A percentile compares a stretch with the other conserved stretches of the same genome.
Evolutionary conservation across 1,140 invertebrate genomes (phyloP).

Genomic region (Helicoverpa armigera): DNA sequence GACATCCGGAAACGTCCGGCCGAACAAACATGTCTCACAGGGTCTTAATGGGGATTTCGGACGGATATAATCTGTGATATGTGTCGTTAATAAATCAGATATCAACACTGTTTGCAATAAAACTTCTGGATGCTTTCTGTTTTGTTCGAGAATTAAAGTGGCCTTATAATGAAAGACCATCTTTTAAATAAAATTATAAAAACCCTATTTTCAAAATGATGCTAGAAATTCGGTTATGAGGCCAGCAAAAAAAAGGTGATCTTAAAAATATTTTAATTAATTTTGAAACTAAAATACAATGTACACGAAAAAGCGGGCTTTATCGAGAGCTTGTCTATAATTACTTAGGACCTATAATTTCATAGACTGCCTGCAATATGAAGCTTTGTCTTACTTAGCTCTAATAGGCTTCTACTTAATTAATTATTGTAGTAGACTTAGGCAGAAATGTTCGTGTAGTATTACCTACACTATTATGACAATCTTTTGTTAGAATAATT

Average conservation of each 20-base stretch:
- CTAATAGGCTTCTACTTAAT: constrained; percentile 15
- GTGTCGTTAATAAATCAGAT: constrained; percentile 10
- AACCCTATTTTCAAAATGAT: too few relatives aligned
- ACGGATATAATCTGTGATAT: background rate
- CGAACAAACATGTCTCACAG: constrained; percentile 34
- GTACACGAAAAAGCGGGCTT: background rate
- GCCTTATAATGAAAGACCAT: background rate
- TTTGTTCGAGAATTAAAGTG: background rate
- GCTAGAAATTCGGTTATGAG: too few relatives aligned
- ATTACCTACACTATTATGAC: background rate
- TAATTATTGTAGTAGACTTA: constrained; percentile 11
- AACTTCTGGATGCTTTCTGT: background rate
- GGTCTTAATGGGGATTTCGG: background rate
- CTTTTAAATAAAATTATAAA: too few relatives aligned
- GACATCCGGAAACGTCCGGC: background rate
- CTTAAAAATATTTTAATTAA: too few relatives aligned
- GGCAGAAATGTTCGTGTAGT: constrained; percentile 1
- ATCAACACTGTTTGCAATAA: background rate
- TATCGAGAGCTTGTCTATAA: background rate
- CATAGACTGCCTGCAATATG: background rate
- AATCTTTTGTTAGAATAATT: constrained; percentile 9
- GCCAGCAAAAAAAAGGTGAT: too few relatives aligned
- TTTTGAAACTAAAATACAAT: background rate
- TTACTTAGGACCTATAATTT: background rate
- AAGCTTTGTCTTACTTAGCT: constrained; percentile 3